These are phyloP conservation scores for Melanotaenia nigrans DNA, from an alignment of 2,797 vertebrate species.

Conservation along the genomic window DNA sequence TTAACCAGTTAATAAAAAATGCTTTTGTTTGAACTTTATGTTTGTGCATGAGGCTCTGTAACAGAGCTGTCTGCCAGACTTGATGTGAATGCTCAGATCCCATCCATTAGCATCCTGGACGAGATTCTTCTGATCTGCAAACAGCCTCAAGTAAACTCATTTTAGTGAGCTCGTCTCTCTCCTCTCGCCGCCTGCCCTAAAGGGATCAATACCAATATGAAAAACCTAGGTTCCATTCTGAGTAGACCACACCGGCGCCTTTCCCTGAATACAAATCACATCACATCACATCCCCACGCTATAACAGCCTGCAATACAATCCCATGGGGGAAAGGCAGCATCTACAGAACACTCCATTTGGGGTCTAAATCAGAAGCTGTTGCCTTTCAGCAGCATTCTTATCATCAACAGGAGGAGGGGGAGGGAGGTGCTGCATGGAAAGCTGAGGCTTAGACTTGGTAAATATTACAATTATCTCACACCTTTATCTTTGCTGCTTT, in stretches of 20 bases:
- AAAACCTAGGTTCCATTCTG: slow-evolving; percentile 85
- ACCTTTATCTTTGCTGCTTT: slow-evolving; percentile 49
- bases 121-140: slow-evolving; percentile 83
- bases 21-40: slow-evolving; percentile 49
- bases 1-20: slow-evolving; percentile 36
- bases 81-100: slow-evolving; percentile 63
- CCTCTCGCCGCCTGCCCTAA: slow-evolving; percentile 71
- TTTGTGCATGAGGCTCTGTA: slow-evolving; percentile 25
- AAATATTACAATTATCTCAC: slow-evolving; percentile 72
- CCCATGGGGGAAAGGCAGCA: slow-evolving; percentile 57
- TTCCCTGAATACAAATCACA: slow-evolving; percentile 82
- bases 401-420: slow-evolving; percentile 57
- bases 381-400: slow-evolving; percentile 68
- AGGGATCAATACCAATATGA: slow-evolving; percentile 86
- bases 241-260: slow-evolving; percentile 74
- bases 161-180: slow-evolving; percentile 76
- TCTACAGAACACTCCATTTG: slow-evolving; percentile 70
- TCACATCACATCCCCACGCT: slow-evolving; percentile 67
- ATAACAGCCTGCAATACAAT: slow-evolving; percentile 69
- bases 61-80: slow-evolving; percentile 59
- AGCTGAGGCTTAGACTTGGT: slow-evolving; percentile 56
- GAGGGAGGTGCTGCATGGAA: slow-evolving; percentile 36
- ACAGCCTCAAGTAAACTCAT: slow-evolving; percentile 83
- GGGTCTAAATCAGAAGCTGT: slow-evolving; percentile 66
- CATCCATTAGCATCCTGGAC: slow-evolving; percentile 81